Evolutionary conservation across 2,113 vertebrate genomes (phyloP).

Genomic region (Sinocyclocheilus maitianheensis): DNA sequence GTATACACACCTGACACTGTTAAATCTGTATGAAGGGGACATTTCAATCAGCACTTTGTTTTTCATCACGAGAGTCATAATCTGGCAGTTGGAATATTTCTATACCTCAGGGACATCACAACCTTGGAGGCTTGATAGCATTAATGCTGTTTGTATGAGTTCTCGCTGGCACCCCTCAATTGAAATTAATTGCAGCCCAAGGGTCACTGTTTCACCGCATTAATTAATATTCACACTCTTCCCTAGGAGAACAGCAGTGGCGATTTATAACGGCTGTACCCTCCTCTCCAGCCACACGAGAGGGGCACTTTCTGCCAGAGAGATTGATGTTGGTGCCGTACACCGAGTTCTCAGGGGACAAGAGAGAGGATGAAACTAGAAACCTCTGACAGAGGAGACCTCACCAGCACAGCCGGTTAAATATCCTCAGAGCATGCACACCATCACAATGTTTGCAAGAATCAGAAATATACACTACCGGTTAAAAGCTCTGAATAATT

Average conservation of each 20-base stretch:
- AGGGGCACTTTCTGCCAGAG: background rate
- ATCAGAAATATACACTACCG: background rate
- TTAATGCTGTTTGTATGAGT: conserved; percentile 11
- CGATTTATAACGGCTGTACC: background rate
- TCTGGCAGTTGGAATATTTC: background rate
- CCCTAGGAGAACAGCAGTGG: background rate
- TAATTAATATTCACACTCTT: conserved; percentile 35
- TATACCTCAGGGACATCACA: conserved; percentile 11
- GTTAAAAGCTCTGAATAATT: background rate
- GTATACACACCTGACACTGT: background rate
- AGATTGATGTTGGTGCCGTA: conserved; percentile 5
- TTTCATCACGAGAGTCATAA: background rate
- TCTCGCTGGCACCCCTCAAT: background rate
- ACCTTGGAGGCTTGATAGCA: conserved; percentile 22
- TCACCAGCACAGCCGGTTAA: background rate
- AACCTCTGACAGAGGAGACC: conserved; percentile 1
- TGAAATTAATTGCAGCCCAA: conserved; percentile 14
- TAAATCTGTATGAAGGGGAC: background rate
- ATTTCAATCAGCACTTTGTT: conserved; percentile 1
- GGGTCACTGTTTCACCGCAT: conserved; percentile 21
- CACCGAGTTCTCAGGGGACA: background rate
- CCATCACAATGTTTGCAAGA: background rate
- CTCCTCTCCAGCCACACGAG: background rate
- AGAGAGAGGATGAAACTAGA: conserved; percentile 34
- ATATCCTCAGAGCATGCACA: background rate